These are phyloP conservation scores for Mallotus villosus DNA, from an alignment of 2,797 vertebrate species.

Conservation along the genomic window DNA sequence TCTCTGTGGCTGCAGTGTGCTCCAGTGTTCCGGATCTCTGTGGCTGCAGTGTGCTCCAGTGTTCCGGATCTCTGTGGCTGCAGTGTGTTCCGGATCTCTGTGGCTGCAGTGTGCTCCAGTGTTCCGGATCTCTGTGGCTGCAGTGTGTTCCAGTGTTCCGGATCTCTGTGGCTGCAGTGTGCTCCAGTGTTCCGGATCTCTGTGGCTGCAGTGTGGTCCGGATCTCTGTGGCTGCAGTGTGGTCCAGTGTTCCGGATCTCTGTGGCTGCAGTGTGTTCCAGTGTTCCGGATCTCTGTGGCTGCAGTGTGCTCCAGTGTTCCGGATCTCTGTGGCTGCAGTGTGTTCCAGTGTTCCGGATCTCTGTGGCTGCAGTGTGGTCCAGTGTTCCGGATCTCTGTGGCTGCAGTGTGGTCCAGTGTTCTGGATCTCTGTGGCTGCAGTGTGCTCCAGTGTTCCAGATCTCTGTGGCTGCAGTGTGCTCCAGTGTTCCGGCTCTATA, in stretches of 20 bases:
- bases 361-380: slow-evolving; percentile 28
- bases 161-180: slow-evolving; percentile 20
- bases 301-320: slow-evolving; percentile 23
- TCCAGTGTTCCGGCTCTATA: slow-evolving; percentile 6
- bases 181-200: slow-evolving; percentile 4
- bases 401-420: slow-evolving; percentile 25
- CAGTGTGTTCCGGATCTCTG: no score
- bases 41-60: slow-evolving; percentile 28
- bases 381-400: slow-evolving; percentile 1
- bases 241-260: slow-evolving; percentile 4
- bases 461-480: slow-evolving; percentile 36
- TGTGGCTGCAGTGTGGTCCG: no score
- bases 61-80: no score
- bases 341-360: slow-evolving; percentile 7
- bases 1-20: slow-evolving; percentile 26
- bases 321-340: slow-evolving; percentile 18
- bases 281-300: background rate
- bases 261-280: slow-evolving; percentile 31
- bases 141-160: slow-evolving; percentile 16
- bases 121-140: slow-evolving; percentile 8
- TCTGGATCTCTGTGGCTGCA: slow-evolving; percentile 13
- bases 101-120: slow-evolving; percentile 28
- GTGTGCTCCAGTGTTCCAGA: slow-evolving; percentile 16
- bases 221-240: slow-evolving; percentile 28
- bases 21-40: slow-evolving; percentile 2